Conservation (phyloP, 1,140 invertebrate genomes). For the Aphis craccivora region DNA sequence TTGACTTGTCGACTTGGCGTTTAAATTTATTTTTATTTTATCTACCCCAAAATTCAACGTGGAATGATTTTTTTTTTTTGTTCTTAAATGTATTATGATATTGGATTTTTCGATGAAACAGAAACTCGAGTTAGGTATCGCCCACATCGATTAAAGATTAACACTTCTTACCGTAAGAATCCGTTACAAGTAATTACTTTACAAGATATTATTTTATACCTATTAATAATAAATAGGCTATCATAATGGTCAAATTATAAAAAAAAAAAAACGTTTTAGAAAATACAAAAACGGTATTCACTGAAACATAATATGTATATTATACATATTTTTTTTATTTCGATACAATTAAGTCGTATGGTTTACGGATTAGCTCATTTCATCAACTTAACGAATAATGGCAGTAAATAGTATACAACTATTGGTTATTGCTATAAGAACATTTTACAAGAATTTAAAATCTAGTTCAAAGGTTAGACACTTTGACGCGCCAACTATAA, state of each 20-base stretch:
- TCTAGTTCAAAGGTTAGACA: not conserved
- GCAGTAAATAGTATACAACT: not conserved
- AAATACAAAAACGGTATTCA: not conserved
- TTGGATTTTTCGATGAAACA: not conserved
- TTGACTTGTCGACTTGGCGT: not conserved
- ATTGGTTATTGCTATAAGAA: not conserved
- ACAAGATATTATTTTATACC: not conserved
- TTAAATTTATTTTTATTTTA: too few relatives aligned
- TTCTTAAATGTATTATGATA: not conserved
- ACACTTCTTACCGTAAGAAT: not conserved
- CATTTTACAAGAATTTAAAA: not conserved
- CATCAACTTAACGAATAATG: not conserved
- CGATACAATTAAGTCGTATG: not conserved
- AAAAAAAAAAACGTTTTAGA: not conserved
- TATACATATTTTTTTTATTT: too few relatives aligned
- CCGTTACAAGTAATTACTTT: not conserved
- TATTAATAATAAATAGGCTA: too few relatives aligned
- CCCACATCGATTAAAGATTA: not conserved
- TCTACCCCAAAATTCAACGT: too few relatives aligned
- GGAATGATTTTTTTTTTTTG: not conserved
- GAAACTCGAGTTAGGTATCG: not conserved
- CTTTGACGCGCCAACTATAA: not conserved
- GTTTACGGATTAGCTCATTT: not conserved
- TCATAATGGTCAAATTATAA: not conserved
- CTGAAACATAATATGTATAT: too few relatives aligned